A percentile compares a stretch with the other conserved stretches of the same genome.
phyloP scores from a whole-genome alignment of 1,140 invertebrate species.

The Lepidurus packardi region DNA sequence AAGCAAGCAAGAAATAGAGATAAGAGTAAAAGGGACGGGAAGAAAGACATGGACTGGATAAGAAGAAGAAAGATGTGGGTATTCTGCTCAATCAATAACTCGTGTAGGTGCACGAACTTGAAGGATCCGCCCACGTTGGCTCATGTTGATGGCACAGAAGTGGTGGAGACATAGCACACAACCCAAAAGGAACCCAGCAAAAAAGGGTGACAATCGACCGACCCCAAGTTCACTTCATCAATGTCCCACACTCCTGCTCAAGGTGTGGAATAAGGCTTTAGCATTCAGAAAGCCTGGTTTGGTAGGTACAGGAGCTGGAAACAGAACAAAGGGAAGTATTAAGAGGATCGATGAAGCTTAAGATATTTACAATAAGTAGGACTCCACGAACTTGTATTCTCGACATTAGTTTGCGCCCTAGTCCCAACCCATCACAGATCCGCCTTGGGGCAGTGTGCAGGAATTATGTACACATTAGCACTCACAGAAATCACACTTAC shows the following conservation, averaged over 20 bases:
- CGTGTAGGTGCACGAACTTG: constrained; percentile 15
- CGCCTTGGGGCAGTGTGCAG: background rate
- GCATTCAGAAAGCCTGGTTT: background rate
- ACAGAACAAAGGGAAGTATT: background rate
- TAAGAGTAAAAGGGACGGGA: background rate
- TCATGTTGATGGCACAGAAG: background rate
- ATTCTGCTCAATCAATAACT: constrained; percentile 17
- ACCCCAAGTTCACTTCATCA: background rate
- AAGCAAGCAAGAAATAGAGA: background rate
- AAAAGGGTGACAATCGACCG: background rate
- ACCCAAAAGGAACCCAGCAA: background rate
- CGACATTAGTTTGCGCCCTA: constrained; percentile 18
- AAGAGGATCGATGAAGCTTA: background rate
- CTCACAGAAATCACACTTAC: background rate
- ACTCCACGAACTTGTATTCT: background rate
- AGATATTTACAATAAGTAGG: background rate
- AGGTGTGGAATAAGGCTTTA: background rate
- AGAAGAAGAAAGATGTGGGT: constrained; percentile 21
- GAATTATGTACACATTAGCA: background rate
- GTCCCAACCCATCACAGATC: background rate
- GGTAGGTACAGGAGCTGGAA: background rate
- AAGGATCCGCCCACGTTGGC: background rate
- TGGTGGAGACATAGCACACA: background rate
- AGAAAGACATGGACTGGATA: background rate
- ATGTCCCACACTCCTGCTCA: background rate